Evolutionary conservation across 2,888 invertebrate species (phyloP), one percentile per base, ranked within the genome.

Genomic region (Chrysodeixis includens): DNA sequence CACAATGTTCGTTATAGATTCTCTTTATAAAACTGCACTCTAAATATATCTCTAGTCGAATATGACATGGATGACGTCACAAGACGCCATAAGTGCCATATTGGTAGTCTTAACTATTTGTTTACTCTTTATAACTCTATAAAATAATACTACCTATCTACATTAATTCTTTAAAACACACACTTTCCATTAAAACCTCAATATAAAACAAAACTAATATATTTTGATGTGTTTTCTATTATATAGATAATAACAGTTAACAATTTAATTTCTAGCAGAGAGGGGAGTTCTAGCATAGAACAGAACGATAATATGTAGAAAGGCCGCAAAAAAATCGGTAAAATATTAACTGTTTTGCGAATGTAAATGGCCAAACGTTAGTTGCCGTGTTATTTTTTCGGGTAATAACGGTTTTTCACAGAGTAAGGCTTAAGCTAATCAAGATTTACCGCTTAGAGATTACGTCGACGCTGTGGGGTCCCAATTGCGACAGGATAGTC

Each of bases 261-360:
- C 90, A 86, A 90, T 94, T 95, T 93, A 84, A 90, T 94, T 95
- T 93, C 91, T 95, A 95, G 95, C 92, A 88, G 94, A 87, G 93
- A 94, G 95, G 93, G 94, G 93, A 93, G 40, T 40, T 40, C 40
- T 40, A 40, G 91, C 94, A 83, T 95, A 94, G 92, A 90, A 87
- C 86, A 82, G 83, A 91, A 88, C 86, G 84, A 89, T 92, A 92
- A 85, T 88, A 87, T 84, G 73, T 92, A 90, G 88, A 88, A 88
- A 88, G 87, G 87, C 90, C 89, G 83, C 86, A 84, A 85, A 82
- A 30, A 77, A 74, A 90, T 91, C 92, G 95, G 95, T 95, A 95
- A 95, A 89, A 87, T 74, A 85, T 79, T 79, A 85, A 66, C 83
- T 85, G 78, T 86, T 82, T 87, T 87, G 88, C 86, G 87, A 88